phyloP scores from a whole-genome alignment of 1,140 invertebrate species.

The Potamilus streckersoni region DNA sequence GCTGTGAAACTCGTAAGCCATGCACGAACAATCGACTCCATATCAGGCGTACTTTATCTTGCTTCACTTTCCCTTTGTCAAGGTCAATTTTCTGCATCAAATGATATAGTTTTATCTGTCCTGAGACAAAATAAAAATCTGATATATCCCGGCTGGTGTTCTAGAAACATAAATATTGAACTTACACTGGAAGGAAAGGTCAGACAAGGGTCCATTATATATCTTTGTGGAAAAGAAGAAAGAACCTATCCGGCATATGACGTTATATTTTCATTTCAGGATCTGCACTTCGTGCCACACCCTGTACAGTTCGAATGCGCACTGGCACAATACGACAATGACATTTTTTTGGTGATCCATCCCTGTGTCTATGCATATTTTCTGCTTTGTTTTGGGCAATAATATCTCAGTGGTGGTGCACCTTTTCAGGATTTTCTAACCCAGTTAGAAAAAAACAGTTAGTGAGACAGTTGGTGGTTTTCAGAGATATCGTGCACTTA shows the following conservation, averaged over 20 bases:
- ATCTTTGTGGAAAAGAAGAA: slow-evolving; percentile 2
- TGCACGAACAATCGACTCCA: not conserved
- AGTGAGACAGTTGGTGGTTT: not conserved
- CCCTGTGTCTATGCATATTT: slow-evolving; percentile 17
- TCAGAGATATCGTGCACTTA: slow-evolving; percentile 1
- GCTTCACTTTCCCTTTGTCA: not conserved
- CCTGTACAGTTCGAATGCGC: slow-evolving; percentile 25
- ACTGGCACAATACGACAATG: slow-evolving; percentile 3
- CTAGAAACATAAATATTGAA: not conserved
- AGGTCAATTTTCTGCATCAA: slow-evolving; percentile 5
- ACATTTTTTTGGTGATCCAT: slow-evolving; percentile 8
- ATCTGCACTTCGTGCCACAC: slow-evolving; percentile 21
- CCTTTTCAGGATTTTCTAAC: not conserved
- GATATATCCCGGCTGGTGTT: not conserved
- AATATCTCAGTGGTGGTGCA: not conserved
- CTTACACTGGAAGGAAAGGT: slow-evolving; percentile 3
- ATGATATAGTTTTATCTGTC: slow-evolving; percentile 2
- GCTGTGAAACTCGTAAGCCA: not conserved
- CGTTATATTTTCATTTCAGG: slow-evolving; percentile 15
- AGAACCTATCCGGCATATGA: slow-evolving; percentile 14
- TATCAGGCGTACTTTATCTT: slow-evolving; percentile 13
- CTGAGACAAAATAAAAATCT: not conserved
- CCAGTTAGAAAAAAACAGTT: not conserved
- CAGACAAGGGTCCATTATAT: not conserved
- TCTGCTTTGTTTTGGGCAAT: slow-evolving; percentile 2